Evolutionary conservation across 2,113 vertebrate species (phyloP).

Genomic region (Vulpes ferrilata): DNA sequence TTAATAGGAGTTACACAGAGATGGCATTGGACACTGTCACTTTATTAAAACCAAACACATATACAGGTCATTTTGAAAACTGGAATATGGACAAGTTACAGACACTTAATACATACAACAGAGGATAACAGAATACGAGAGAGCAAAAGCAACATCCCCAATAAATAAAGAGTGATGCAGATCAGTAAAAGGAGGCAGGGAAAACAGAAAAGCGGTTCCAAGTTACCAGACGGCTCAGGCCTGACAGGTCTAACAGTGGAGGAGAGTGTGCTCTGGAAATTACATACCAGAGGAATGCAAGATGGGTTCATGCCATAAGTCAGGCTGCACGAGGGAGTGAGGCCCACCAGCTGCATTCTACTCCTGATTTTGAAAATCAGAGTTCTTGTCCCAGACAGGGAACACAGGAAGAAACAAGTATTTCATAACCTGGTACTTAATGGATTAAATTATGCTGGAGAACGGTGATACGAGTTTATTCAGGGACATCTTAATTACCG

Average conservation of each 20-base stretch:
- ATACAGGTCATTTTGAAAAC: slow-evolving; percentile 29
- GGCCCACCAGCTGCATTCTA: neutral
- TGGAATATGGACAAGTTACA: neutral
- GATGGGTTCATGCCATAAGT: neutral
- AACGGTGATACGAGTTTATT: neutral
- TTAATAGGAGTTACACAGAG: neutral
- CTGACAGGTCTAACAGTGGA: neutral
- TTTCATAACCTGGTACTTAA: slow-evolving; percentile 51
- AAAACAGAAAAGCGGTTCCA: neutral
- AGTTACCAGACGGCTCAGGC: neutral
- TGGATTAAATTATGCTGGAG: neutral
- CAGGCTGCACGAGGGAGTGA: neutral
- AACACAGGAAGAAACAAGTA: neutral
- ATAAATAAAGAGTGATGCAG: neutral
- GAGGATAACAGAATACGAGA: neutral
- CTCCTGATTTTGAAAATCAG: neutral
- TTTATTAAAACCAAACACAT: slow-evolving; percentile 58
- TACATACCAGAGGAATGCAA: neutral
- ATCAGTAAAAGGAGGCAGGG: neutral
- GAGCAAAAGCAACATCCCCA: neutral
- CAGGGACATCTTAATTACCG: neutral
- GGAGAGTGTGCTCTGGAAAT: neutral
- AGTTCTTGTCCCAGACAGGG: neutral
- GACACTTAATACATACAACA: neutral
- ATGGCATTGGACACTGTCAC: slow-evolving; percentile 12